phyloP scores from a whole-genome alignment of 2,888 invertebrate species.

The Caenorhabditis sp. region DNA sequence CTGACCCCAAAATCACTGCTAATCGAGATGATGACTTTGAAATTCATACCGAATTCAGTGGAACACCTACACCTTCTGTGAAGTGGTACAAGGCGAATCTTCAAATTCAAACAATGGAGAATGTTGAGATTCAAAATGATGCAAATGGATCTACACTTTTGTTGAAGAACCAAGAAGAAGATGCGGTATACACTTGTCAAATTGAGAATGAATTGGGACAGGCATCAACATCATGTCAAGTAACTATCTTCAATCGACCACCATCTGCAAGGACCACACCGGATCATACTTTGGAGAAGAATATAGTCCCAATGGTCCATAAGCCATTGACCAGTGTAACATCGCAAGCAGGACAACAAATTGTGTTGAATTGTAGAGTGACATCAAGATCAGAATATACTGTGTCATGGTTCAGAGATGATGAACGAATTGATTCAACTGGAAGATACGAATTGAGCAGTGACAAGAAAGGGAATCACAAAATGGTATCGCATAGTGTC shows the following conservation, averaged over 20 bases:
- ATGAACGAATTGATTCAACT: slow-evolving; percentile 41
- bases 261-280: slow-evolving; percentile 31
- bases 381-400: slow-evolving; percentile 40
- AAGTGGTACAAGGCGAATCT: slow-evolving; percentile 41
- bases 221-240: slow-evolving; percentile 45
- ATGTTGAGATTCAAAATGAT: slow-evolving; percentile 25
- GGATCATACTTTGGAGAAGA: slow-evolving; percentile 34
- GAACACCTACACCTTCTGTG: slow-evolving; percentile 32
- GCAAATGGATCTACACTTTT: slow-evolving; percentile 61
- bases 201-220: slow-evolving; percentile 72
- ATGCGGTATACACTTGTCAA: slow-evolving; percentile 72
- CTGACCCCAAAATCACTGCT: slow-evolving; percentile 24
- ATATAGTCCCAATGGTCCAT: slow-evolving; percentile 36
- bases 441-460: slow-evolving; percentile 49
- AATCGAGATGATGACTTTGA: slow-evolving; percentile 48
- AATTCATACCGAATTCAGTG: slow-evolving; percentile 39
- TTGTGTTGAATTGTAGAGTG: slow-evolving; percentile 49
- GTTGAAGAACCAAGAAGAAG: slow-evolving; percentile 69
- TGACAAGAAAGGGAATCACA: slow-evolving; percentile 38
- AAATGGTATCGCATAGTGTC: slow-evolving; percentile 47
- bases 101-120: slow-evolving; percentile 24
- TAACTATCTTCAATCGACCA: slow-evolving; percentile 35
- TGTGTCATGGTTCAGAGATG: slow-evolving; percentile 46
- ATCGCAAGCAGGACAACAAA: slow-evolving; percentile 55
- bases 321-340: slow-evolving; percentile 57